Percentiles rank a stretch among this genome's conserved stretches.
Evolutionary conservation across 2,888 invertebrate species (phyloP).

Genomic region (Rhagophthalmus giganteus): DNA sequence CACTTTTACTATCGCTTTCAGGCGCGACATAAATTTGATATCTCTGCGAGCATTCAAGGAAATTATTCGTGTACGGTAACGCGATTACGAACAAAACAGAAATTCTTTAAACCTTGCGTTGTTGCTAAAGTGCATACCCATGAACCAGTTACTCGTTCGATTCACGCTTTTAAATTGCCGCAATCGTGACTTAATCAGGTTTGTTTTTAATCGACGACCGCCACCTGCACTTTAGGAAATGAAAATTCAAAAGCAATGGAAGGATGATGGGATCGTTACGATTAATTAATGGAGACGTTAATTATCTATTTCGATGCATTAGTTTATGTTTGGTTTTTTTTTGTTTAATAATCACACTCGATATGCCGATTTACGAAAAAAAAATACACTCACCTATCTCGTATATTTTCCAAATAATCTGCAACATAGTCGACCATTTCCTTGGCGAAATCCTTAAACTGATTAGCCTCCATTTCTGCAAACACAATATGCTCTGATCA

Average conservation of each 20-base stretch:
- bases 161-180: too few species aligned
- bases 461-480: constrained; percentile 73
- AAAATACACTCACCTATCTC: constrained; percentile 71
- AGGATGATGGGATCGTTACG: too few species aligned
- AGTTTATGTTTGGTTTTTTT: too few species aligned
- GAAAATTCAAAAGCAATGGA: too few species aligned
- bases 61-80: neutral
- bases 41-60: neutral
- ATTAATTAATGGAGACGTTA: too few species aligned
- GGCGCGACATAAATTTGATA: neutral
- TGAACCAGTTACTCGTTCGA: too few species aligned
- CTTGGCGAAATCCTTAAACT: constrained; percentile 85
- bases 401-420: constrained; percentile 90
- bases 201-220: too few species aligned
- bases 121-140: too few species aligned
- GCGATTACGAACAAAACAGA: neutral
- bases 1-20: constrained; percentile 34
- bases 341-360: neutral
- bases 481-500: constrained; percentile 29
- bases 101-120: too few species aligned
- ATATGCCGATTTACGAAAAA: neutral
- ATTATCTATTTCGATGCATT: too few species aligned
- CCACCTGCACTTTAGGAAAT: too few species aligned
- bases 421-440: constrained; percentile 94
- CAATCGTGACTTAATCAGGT: too few species aligned